Base-by-base conservation (phyloP, 2,888 invertebrate species). In the Crioceris asparagi region DNA sequence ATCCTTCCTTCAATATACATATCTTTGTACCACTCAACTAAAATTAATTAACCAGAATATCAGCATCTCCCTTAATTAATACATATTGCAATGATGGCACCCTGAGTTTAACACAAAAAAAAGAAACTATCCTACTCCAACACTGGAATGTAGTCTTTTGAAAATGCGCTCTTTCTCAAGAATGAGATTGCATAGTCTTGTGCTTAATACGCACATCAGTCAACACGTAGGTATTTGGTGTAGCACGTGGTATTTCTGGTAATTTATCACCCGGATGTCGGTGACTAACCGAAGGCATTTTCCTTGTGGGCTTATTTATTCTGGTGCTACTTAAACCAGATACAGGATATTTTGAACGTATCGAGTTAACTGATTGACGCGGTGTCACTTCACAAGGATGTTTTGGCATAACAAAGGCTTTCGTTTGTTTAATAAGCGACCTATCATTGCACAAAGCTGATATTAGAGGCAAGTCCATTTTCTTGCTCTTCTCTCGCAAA, bases 361-460 rank as follows among this genome's bases (percentile, higher is more conserved):
- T 48, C 37, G 54, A 55, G 35, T 48, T 51, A 50, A 66, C 65
- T 48, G 64, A 68, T 62, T 55, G 62, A 51, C 67, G 53, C 36
- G 59, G 61, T 14, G 38, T 44, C 37, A 43, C 47, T 31, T 55
- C 59, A 26, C 56, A 61, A 18, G 74, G 70, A 54, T 75, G 75
- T 61, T 82, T 83, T 36, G 83, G 81, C 70, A 80, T 74, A 46
- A 82, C 84, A 59, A 84, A 83, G 15, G 86, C 85, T 63, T 86
- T 86, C 34, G 87, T 88, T 66, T 88, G 88, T 65, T 86, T 87
- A 40, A 88, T 69, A 55, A 93, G 72, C 41, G 88, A 85, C 40
- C 85, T 77, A 65, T 93, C 93, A 61, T 92, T 93, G 69, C 91
- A 93, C 50, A 93, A 71, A 10, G 92, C 93, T 41, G 90, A 85